These are phyloP conservation scores for Catalaphyllia jardinei DNA, from an alignment of 64 coral and sea anemone species.

Conservation along the genomic window DNA sequence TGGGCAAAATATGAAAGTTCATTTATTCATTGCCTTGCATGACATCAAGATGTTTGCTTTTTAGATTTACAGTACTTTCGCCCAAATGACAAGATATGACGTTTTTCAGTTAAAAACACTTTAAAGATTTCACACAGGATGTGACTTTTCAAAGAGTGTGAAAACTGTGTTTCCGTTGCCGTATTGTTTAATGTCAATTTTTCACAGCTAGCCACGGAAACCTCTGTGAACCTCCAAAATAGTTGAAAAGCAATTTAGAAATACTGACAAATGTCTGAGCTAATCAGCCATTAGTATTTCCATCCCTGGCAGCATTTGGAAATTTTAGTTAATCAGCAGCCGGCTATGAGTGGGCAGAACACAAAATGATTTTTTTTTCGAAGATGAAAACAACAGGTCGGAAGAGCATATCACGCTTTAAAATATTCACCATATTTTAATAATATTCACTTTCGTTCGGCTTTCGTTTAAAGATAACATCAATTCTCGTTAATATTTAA, in stretches of 20 bases:
- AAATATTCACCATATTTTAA: no score
- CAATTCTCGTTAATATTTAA: no score
- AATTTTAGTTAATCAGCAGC: not conserved
- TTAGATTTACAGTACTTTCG: not conserved
- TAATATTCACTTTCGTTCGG: no score
- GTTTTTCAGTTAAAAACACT: not conserved
- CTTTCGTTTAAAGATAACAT: no score
- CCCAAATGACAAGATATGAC: not conserved
- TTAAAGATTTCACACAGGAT: not conserved
- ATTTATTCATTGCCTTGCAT: not conserved
- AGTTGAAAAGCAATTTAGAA: not conserved
- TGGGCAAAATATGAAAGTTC: not conserved
- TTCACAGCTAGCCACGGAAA: not conserved
- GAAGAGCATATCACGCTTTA: not conserved
- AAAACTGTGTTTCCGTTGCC: slow-evolving; percentile 1
- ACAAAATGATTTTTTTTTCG: not conserved
- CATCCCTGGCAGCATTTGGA: not conserved
- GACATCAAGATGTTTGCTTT: not conserved
- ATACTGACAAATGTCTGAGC: not conserved
- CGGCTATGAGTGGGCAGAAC: not conserved
- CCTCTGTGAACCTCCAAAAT: not conserved
- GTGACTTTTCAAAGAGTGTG: not conserved
- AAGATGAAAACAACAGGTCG: not conserved
- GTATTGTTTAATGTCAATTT: not conserved
- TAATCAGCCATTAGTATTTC: not conserved